A percentile compares a stretch with the other conserved stretches of the same genome.
These are phyloP conservation scores for Xenops minutus DNA, from an alignment of 2,797 vertebrate species.

Conservation along the genomic window DNA sequence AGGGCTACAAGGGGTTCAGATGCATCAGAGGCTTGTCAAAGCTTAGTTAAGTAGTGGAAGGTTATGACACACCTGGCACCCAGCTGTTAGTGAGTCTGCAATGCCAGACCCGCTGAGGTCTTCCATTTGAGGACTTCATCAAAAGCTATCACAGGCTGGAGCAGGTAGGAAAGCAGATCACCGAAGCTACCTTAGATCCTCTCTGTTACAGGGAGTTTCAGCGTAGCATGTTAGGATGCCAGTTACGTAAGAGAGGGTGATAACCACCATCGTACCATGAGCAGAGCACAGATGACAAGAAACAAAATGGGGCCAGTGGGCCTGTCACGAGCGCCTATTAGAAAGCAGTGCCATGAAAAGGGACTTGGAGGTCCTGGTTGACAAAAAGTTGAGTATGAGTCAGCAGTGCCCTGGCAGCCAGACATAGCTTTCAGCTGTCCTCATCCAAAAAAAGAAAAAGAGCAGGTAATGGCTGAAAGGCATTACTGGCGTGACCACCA, in stretches of 20 bases:
- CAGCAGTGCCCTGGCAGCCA: background rate
- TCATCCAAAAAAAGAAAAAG: background rate
- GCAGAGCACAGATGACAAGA: background rate
- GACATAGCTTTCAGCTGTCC: background rate
- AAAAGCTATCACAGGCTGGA: background rate
- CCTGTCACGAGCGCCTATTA: background rate
- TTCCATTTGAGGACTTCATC: background rate
- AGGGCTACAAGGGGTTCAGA: background rate
- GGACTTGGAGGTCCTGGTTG: too few species aligned
- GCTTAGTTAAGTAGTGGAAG: background rate
- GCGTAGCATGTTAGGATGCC: background rate
- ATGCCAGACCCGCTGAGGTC: background rate
- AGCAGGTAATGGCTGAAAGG: background rate
- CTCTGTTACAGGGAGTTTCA: background rate
- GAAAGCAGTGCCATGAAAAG: background rate
- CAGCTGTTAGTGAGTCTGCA: background rate
- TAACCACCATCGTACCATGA: accelerated
- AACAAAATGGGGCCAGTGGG: background rate
- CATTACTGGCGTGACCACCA: background rate
- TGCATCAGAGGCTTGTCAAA: background rate
- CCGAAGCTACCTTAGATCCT: background rate
- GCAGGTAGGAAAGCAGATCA: background rate
- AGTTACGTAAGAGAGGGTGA: background rate
- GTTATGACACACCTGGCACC: background rate
- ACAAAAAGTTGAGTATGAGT: background rate